These are phyloP conservation scores for Notospermus geniculatus DNA, from an alignment of 1,140 invertebrate genomes.

Conservation along the genomic window DNA sequence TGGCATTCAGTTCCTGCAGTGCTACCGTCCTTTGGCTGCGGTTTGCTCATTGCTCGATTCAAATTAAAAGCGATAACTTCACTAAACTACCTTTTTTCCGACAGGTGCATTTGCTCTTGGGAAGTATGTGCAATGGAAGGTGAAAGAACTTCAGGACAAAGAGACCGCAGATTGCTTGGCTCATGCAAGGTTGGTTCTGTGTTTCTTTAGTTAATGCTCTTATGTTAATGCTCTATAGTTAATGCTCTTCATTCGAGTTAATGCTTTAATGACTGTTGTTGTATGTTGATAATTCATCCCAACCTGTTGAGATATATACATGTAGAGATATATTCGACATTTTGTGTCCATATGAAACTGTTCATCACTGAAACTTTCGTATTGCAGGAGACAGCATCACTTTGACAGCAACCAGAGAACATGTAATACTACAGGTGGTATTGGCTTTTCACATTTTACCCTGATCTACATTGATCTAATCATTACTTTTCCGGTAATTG, in stretches of 20 bases:
- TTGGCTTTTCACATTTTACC: too few species aligned
- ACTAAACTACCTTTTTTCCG: background rate
- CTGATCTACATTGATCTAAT: too few species aligned
- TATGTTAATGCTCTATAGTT: background rate
- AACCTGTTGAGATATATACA: background rate
- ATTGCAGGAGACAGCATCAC: slow-evolving; percentile 71
- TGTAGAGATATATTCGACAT: too few species aligned
- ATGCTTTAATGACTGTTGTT: background rate
- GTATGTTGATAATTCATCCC: background rate
- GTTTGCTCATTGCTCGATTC: background rate
- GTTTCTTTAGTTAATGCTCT: background rate
- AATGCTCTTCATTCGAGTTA: background rate
- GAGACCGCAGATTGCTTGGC: slow-evolving; percentile 74
- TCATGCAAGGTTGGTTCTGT: slow-evolving; percentile 35
- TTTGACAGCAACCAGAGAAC: slow-evolving; percentile 86
- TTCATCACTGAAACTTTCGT: too few species aligned
- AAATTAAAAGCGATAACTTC: background rate
- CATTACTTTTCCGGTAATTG: slow-evolving; percentile 1
- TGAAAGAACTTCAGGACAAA: slow-evolving; percentile 79
- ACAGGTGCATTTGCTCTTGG: slow-evolving; percentile 62
- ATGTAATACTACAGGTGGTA: slow-evolving; percentile 74
- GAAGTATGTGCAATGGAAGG: slow-evolving; percentile 71
- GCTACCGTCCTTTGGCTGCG: too few species aligned
- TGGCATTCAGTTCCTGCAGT: too few species aligned
- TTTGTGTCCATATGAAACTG: too few species aligned